Conservation (phyloP, 2,113 vertebrate species). For the Ammodramus savannarum region DNA sequence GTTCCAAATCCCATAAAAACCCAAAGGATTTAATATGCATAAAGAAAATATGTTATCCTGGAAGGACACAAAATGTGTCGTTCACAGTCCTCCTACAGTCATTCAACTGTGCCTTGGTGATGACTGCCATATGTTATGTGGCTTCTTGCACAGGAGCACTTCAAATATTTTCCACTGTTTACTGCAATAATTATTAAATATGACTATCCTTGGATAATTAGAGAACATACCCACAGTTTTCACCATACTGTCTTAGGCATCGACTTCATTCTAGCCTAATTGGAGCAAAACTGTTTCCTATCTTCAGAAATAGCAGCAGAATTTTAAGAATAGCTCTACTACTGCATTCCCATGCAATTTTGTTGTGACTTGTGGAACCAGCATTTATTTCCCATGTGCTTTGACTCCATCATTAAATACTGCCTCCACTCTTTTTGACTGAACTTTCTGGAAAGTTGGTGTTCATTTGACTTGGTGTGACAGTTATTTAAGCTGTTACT, state of each 20-base stretch:
- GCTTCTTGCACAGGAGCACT: background rate
- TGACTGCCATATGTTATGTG: conserved; percentile 33
- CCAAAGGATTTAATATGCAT: background rate
- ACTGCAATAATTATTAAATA: conserved; percentile 21
- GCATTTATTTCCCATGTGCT: background rate
- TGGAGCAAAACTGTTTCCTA: background rate
- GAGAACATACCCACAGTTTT: background rate
- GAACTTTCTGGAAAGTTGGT: background rate
- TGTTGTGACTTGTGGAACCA: background rate
- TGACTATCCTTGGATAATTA: background rate
- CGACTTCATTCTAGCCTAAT: background rate
- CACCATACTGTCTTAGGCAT: background rate
- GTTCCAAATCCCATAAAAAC: background rate
- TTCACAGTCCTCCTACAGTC: conserved; percentile 51
- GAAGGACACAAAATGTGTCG: background rate
- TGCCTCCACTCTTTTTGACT: background rate
- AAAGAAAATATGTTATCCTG: background rate
- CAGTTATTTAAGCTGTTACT: background rate
- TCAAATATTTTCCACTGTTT: conserved; percentile 36
- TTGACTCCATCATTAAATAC: background rate
- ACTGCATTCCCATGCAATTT: background rate
- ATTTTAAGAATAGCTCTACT: background rate
- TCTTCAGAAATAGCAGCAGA: background rate
- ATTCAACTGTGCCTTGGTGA: background rate
- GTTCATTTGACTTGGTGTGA: background rate